These are phyloP conservation scores for Sarotherodon lohbergeri DNA, from an alignment of 2,113 vertebrate species.

Conservation along the genomic window DNA sequence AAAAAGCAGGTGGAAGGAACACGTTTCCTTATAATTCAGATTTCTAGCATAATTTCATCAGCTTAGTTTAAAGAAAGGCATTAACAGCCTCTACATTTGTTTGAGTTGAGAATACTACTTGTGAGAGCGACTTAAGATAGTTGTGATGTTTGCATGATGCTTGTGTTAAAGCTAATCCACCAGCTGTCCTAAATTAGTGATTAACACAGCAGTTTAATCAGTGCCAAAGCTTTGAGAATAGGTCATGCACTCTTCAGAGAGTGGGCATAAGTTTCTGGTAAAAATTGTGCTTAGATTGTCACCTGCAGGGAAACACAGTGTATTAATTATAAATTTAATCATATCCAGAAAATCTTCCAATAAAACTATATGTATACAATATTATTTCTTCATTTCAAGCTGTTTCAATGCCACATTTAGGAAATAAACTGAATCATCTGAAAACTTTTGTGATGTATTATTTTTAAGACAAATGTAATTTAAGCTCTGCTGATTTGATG, in stretches of 20 bases:
- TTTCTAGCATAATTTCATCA: not conserved
- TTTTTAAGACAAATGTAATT: not conserved
- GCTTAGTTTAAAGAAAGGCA: not conserved
- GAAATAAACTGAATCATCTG: not conserved
- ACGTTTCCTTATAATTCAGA: not conserved
- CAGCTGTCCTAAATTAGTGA: slow-evolving; percentile 1
- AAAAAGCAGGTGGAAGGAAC: not conserved
- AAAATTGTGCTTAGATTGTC: not conserved
- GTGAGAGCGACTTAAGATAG: not conserved
- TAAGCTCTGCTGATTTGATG: not conserved
- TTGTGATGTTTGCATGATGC: not conserved
- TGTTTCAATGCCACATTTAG: not conserved
- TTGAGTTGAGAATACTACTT: not conserved
- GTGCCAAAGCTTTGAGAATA: not conserved
- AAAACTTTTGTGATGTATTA: not conserved
- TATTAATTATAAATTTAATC: not conserved
- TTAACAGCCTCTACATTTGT: not conserved
- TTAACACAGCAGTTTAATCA: not conserved
- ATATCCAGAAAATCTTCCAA: not conserved
- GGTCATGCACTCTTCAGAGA: not conserved
- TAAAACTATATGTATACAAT: not conserved
- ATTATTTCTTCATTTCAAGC: not conserved
- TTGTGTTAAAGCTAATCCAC: not conserved
- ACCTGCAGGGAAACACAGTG: not conserved
- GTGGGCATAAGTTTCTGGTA: not conserved